Conservation (phyloP, 1,140 invertebrate species). For the Monomorium pharaonis region DNA sequence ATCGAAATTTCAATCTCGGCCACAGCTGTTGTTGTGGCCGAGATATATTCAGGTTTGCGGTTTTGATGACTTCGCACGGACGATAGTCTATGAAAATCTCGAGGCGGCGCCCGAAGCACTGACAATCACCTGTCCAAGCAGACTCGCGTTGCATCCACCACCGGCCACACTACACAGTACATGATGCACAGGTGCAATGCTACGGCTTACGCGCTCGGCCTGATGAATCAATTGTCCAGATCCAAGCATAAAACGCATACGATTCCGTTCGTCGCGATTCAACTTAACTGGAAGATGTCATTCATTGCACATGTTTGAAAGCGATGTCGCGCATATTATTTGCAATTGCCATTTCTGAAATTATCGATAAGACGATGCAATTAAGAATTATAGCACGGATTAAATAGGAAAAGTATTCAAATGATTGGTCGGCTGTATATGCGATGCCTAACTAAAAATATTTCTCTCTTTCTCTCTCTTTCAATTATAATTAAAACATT, state of each 20-base stretch:
- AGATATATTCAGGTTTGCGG: slow-evolving; percentile 27
- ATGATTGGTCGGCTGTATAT: not conserved
- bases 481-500: not conserved
- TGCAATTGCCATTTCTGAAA: not conserved
- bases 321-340: not conserved
- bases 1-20: slow-evolving; percentile 39
- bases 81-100: slow-evolving; percentile 73
- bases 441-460: not conserved
- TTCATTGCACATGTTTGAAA: slow-evolving; percentile 48
- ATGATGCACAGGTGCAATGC: slow-evolving; percentile 74
- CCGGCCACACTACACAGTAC: not conserved
- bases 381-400: not conserved
- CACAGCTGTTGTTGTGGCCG: not conserved
- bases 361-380: slow-evolving; percentile 7
- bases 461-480: no score
- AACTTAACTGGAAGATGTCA: slow-evolving; percentile 43
- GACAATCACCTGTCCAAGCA: slow-evolving; percentile 83
- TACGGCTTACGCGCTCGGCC: slow-evolving; percentile 66
- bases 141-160: slow-evolving; percentile 70
- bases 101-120: slow-evolving; percentile 77
- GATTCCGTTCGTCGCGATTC: slow-evolving; percentile 54
- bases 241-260: slow-evolving; percentile 50
- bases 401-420: not conserved
- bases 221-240: slow-evolving; percentile 78
- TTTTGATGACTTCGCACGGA: slow-evolving; percentile 50